Evolutionary conservation across 2,797 vertebrate species (phyloP).

Genomic region (Channallabes apus): DNA sequence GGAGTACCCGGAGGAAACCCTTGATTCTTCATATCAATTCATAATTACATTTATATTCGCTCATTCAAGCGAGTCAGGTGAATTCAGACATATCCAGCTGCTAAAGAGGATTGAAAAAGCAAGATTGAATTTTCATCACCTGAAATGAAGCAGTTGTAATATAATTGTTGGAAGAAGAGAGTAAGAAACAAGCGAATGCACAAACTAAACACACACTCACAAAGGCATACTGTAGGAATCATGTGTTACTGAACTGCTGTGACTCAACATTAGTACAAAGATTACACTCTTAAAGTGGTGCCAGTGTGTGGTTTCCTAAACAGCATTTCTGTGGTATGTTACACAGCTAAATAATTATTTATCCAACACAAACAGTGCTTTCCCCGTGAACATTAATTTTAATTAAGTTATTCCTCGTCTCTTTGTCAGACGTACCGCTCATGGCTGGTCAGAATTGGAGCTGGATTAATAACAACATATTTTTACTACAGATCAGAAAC

Average conservation of each 20-base stretch:
- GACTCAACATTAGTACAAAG: background rate
- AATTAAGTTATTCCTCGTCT: background rate
- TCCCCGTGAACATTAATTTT: background rate
- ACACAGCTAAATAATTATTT: background rate
- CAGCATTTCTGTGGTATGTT: background rate
- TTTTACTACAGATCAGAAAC: background rate
- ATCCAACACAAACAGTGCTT: background rate
- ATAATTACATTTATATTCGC: background rate
- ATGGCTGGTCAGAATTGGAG: background rate
- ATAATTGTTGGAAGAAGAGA: background rate
- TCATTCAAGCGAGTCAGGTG: background rate
- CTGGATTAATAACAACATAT: background rate
- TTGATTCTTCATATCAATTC: no score
- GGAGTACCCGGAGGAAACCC: no score
- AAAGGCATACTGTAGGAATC: background rate
- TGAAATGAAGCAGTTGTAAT: background rate
- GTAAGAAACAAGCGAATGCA: background rate
- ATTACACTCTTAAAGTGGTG: background rate
- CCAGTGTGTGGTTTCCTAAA: background rate
- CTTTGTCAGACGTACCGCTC: background rate
- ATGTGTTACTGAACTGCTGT: background rate
- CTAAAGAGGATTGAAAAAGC: background rate
- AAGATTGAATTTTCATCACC: background rate
- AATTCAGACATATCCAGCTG: background rate
- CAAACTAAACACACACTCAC: background rate